Evolutionary conservation across 1,140 invertebrate species (phyloP).

Genomic region (Anastrepha ludens): DNA sequence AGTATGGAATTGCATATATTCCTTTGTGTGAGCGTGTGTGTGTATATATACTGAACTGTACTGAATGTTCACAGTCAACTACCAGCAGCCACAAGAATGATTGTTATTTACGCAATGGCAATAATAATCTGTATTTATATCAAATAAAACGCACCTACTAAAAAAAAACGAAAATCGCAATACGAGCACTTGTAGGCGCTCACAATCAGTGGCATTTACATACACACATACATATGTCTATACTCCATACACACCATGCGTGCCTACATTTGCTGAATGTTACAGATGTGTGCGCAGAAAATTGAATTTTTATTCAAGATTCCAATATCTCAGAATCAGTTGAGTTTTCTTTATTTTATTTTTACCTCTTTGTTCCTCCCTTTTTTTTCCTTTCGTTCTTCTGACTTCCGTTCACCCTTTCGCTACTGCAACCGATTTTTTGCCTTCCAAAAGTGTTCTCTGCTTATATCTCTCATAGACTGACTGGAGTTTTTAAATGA

Average conservation of each 20-base stretch:
- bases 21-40: neutral
- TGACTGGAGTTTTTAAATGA: neutral
- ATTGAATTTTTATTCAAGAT: slow-evolving; percentile 68
- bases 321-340: slow-evolving; percentile 61
- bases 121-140: slow-evolving; percentile 70
- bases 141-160: slow-evolving; percentile 56
- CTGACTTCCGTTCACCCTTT: neutral
- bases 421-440: neutral
- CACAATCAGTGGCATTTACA: neutral
- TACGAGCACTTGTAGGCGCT: neutral
- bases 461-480: neutral
- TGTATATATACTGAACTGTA: neutral
- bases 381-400: neutral
- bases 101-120: slow-evolving; percentile 73
- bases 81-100: slow-evolving; percentile 64
- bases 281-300: slow-evolving; percentile 55
- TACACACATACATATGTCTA: neutral
- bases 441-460: neutral
- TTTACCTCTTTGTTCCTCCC: neutral
- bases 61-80: neutral
- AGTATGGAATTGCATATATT: neutral
- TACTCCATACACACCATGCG: neutral
- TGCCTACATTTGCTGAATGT: neutral
- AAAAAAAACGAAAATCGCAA: slow-evolving; percentile 21
- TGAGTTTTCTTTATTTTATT: neutral